Conservation (phyloP, 2,797 vertebrate genomes). For the Liparis tanakae region DNA sequence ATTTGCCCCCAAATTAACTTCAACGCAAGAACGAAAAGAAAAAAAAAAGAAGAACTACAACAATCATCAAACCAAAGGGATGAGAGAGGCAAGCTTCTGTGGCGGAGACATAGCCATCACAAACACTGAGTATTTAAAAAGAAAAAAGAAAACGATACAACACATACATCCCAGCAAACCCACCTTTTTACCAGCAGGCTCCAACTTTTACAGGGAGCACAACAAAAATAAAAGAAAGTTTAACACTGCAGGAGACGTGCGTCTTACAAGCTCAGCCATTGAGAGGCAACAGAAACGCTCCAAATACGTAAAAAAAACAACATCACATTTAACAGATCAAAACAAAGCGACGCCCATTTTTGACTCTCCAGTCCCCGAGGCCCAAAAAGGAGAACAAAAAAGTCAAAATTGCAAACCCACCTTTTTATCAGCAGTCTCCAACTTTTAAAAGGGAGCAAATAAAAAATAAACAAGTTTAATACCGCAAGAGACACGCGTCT, state of each 20-base stretch:
- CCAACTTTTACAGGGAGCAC: constrained; percentile 58
- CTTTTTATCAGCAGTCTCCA: constrained; percentile 47
- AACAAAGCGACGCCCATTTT: background rate
- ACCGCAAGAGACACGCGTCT: background rate
- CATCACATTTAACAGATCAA: background rate
- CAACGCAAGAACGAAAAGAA: background rate
- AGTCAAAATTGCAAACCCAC: constrained; percentile 51
- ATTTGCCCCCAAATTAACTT: constrained; percentile 3
- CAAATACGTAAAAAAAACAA: background rate
- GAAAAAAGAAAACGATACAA: background rate
- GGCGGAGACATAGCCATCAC: background rate
- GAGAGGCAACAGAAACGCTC: background rate
- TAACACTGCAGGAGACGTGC: constrained; percentile 18
- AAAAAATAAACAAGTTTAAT: constrained; percentile 50
- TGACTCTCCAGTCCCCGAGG: too few species aligned
- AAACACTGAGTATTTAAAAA: background rate
- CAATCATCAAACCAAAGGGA: background rate
- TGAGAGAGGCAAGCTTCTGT: background rate
- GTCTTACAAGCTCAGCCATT: constrained; percentile 13
- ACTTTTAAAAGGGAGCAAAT: constrained; percentile 52
- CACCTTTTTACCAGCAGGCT: constrained; percentile 55
- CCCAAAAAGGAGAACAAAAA: too few species aligned
- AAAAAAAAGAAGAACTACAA: background rate
- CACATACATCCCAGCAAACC: constrained; percentile 24
- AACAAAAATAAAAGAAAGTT: constrained; percentile 42